Evolutionary conservation across 2,113 vertebrate species (phyloP), one percentile per base, ranked within the genome.

Genomic region (Anarhynchus alexandrinus): DNA sequence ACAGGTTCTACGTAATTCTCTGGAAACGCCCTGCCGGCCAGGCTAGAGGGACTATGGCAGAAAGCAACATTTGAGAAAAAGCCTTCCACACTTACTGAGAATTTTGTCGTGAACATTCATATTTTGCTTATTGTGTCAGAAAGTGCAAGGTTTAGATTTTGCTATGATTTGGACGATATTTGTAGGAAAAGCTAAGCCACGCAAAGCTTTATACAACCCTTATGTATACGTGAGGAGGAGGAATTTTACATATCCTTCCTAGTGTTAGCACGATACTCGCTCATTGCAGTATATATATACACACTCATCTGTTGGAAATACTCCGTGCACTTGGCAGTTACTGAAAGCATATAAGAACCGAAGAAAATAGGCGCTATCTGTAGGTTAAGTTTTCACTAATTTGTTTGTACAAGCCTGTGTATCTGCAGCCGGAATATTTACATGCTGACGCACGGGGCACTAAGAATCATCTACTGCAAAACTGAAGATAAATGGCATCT

Each of bases 401-500:
- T 86, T 90, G 47, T 90, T 91, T 91, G 86, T 36, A 90, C 36
- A 51, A 91, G 71, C 30, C 59, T 42, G 32, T 62, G 49, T 59
- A 52, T 80, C 70, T 90, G 66, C 71, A 84, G 82, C 74, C 79
- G 42, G 85, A 76, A 93, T 81, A 92, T 95, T 95, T 92, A 91
- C 93, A 52, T 36, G 79, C 82, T 94, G 94, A 91, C 0, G 21
- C 78, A 87, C 58, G 42, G 66, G 84, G 81, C 84, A 82, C 66
- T 26, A 36, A 91, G 70, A 94, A 88, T n/a, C 81, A 77, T 59
- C 81, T 62, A 73, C 91, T 88, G 93, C 94, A 93, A 91, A 94
- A 85, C 78, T 43, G 71, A 87, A 97, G 96, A 95, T 97, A 96
- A 97, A 96, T 88, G 67, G 86, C 96, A 93, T 95, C 91, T 96